A percentile compares a stretch with the other conserved stretches of the same genome.
phyloP scores from a whole-genome alignment of 2,113 vertebrate genomes.

The Microcebus lehilahytsara region DNA sequence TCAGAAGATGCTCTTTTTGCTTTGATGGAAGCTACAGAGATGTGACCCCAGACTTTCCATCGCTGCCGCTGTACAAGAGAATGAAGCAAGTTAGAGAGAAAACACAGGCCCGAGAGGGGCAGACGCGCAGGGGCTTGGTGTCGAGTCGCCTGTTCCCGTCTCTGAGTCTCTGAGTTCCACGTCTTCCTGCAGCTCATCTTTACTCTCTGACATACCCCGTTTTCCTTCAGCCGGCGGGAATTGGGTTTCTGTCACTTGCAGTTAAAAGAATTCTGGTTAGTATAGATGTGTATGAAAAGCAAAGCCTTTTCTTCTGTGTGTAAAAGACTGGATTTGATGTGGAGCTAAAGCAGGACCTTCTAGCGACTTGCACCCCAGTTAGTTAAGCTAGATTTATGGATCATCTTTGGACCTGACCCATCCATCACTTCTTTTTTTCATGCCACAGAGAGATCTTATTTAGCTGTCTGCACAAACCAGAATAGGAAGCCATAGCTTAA shows the following conservation, averaged over 20 bases:
- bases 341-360: neutral
- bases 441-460: neutral
- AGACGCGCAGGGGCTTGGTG: neutral
- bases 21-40: neutral
- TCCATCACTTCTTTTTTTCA: neutral
- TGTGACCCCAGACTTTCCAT: neutral
- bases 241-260: conserved; percentile 36
- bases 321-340: neutral
- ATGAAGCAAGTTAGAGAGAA: neutral
- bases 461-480: neutral
- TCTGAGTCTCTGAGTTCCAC: neutral
- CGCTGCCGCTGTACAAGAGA: neutral
- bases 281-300: neutral
- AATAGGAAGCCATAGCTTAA: conserved; percentile 15
- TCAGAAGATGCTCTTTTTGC: neutral
- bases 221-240: conserved; percentile 6
- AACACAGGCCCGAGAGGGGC: neutral
- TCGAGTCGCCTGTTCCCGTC: neutral
- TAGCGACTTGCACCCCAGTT: neutral
- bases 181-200: neutral
- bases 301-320: neutral
- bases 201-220: neutral
- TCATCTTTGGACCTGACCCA: neutral
- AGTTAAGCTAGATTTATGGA: neutral
- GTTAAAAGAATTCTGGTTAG: neutral